These are phyloP conservation scores for Acipenser oxyrinchus DNA, from an alignment of 2,797 vertebrate species.

Conservation along the genomic window DNA sequence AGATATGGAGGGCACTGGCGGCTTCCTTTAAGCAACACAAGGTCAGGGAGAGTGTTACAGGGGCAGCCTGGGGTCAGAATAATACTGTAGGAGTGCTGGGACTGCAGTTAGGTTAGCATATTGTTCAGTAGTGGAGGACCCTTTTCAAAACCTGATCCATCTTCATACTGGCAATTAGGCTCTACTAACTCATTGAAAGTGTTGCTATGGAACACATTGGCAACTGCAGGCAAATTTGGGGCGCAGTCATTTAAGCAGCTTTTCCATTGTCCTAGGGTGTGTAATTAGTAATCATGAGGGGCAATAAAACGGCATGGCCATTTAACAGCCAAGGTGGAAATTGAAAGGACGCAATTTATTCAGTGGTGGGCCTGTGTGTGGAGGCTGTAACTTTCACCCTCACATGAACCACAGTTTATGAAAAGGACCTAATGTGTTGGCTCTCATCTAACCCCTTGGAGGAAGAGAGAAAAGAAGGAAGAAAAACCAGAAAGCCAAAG, in stretches of 20 bases:
- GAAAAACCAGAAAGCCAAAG: conserved; percentile 53
- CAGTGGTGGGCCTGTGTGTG: conserved; percentile 31
- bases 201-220: conserved; percentile 56
- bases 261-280: conserved; percentile 52
- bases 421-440: conserved; percentile 44
- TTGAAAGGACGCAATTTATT: conserved; percentile 47
- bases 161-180: conserved; percentile 49
- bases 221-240: conserved; percentile 55
- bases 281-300: conserved; percentile 59
- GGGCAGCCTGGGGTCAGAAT: conserved; percentile 66
- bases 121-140: conserved; percentile 40
- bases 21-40: conserved; percentile 55
- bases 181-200: conserved; percentile 34
- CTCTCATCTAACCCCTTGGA: conserved; percentile 57
- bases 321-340: conserved; percentile 36
- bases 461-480: conserved; percentile 24
- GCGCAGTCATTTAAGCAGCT: conserved; percentile 44
- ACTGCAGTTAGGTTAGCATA: conserved; percentile 50
- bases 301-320: conserved; percentile 52
- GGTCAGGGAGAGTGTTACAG: conserved; percentile 65
- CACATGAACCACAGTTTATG: conserved; percentile 60
- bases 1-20: conserved; percentile 45
- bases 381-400: conserved; percentile 57
- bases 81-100: conserved; percentile 45
- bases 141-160: conserved; percentile 50